These are phyloP conservation scores for Rhizoglyphus robini DNA, from an alignment of 1,140 invertebrate species.

Conservation along the genomic window DNA sequence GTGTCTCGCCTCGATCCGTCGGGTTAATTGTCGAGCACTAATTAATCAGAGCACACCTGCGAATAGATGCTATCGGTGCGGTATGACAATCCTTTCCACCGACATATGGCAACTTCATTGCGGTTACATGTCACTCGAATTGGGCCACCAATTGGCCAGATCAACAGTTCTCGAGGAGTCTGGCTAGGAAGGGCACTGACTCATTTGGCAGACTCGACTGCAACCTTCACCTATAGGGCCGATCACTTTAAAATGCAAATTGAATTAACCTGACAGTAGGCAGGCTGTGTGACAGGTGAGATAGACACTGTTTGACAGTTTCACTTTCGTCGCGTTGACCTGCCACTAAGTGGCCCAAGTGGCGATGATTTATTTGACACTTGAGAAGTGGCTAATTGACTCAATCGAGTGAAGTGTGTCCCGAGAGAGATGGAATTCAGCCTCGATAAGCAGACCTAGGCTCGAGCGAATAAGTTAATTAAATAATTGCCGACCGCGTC, in stretches of 20 bases:
- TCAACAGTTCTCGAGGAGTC: neutral
- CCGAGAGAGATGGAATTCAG: neutral
- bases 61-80: neutral
- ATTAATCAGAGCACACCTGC: neutral
- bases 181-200: too few species aligned
- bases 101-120: neutral
- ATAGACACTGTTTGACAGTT: neutral
- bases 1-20: neutral
- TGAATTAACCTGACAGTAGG: neutral
- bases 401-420: neutral
- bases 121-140: neutral
- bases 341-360: too few species aligned
- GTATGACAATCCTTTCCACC: neutral
- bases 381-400: neutral
- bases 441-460: neutral
- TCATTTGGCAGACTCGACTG: too few species aligned
- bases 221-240: neutral
- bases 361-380: constrained; percentile 10
- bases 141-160: neutral
- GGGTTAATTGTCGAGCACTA: neutral
- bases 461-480: neutral
- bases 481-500: neutral
- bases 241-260: neutral
- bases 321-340: neutral
- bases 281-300: neutral